Conservation (phyloP, 2,888 invertebrate species). For the Patella caerulea region DNA sequence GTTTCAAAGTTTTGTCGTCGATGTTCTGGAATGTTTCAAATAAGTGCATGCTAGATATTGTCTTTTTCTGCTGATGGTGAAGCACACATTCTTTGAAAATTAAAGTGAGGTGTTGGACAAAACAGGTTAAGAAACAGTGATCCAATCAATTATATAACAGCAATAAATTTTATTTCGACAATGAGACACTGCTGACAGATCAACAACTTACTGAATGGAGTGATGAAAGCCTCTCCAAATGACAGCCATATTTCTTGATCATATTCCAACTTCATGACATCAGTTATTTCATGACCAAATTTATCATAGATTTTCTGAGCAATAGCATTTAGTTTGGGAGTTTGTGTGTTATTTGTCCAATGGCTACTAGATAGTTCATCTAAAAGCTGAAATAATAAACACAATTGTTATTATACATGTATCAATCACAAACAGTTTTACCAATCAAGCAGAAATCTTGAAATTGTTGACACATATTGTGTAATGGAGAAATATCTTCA, state of each 20-base stretch:
- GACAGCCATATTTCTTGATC: conserved; percentile 68
- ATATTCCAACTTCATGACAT: conserved; percentile 55
- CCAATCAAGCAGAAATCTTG: neutral
- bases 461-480: neutral
- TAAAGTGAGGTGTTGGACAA: too few species aligned
- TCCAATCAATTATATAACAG: too few species aligned
- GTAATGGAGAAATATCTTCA: too few species aligned
- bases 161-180: too few species aligned
- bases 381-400: conserved; percentile 55
- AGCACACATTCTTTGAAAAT: too few species aligned
- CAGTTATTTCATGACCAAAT: conserved; percentile 62
- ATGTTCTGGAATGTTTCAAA: too few species aligned
- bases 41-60: too few species aligned
- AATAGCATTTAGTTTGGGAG: conserved; percentile 60
- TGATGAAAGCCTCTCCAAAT: conserved; percentile 68
- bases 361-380: conserved; percentile 60
- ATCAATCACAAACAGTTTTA: neutral
- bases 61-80: too few species aligned
- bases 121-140: too few species aligned
- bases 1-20: too few species aligned
- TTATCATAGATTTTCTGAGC: conserved; percentile 65
- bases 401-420: neutral
- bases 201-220: conserved; percentile 63
- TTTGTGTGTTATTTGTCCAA: conserved; percentile 46
- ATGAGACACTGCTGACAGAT: too few species aligned